Evolutionary conservation across 2,888 invertebrate genomes (phyloP).

Genomic region (Cynaeus angustus): DNA sequence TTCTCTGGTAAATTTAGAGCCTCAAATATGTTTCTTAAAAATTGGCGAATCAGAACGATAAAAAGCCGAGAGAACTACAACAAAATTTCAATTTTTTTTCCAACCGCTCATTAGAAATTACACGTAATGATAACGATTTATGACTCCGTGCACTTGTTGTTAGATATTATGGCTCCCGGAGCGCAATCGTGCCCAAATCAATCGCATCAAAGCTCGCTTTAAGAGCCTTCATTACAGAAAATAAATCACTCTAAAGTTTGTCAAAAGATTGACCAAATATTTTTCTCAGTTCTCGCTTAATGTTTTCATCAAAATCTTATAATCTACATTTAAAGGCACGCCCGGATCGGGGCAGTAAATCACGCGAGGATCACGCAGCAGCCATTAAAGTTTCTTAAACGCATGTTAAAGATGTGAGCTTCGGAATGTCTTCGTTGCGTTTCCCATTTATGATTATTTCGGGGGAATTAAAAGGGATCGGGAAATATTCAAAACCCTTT

Average conservation of each 20-base stretch:
- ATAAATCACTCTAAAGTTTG: too few species aligned
- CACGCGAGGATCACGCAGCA: conserved; percentile 38
- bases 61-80: conserved; percentile 1
- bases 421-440: conserved; percentile 1
- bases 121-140: conserved; percentile 19
- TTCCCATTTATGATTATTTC: conserved; percentile 28
- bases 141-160: conserved; percentile 7
- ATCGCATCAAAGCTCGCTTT: not conserved
- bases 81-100: too few species aligned
- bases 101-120: conserved; percentile 3
- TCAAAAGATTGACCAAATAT: too few species aligned
- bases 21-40: too few species aligned
- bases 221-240: not conserved
- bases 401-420: conserved; percentile 21
- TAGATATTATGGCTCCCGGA: not conserved
- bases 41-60: too few species aligned
- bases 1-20: too few species aligned
- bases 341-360: conserved; percentile 34
- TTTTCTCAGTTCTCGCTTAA: conserved; percentile 23
- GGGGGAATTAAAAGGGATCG: not conserved
- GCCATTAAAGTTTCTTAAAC: conserved; percentile 40
- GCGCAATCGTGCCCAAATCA: not conserved
- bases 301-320: conserved; percentile 53
- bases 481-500: not conserved
- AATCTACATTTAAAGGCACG: conserved; percentile 50